Conservation (phyloP, 2,888 invertebrate species). For the Acronicta alni region DNA sequence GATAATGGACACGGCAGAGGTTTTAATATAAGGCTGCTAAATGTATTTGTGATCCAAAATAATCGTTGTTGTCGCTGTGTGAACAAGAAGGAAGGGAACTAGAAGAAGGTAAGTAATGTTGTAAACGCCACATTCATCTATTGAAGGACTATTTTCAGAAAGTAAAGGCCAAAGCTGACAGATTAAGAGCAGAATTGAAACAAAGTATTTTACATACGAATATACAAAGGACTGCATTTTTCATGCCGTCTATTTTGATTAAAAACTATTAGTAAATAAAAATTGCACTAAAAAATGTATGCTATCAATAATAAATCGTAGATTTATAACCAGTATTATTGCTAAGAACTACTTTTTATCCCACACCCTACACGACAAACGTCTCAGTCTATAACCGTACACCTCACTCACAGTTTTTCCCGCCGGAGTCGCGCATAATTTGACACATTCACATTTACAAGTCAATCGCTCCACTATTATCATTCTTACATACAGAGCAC, state of each 20-base stretch:
- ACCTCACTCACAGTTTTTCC: conserved; percentile 24
- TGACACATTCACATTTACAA: conserved; percentile 42
- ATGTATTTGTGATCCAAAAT: conserved; percentile 30
- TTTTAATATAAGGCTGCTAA: conserved; percentile 36
- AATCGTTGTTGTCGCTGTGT: conserved; percentile 4
- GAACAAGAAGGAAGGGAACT: not conserved
- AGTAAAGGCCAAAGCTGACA: too few species aligned
- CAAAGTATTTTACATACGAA: too few species aligned
- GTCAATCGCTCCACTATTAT: conserved; percentile 41
- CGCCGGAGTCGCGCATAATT: conserved; percentile 22
- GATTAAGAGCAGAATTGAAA: too few species aligned
- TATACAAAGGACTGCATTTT: too few species aligned
- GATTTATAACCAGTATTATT: not conserved
- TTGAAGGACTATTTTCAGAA: too few species aligned
- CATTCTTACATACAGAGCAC: conserved; percentile 20
- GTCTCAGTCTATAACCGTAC: not conserved
- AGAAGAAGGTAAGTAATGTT: too few species aligned
- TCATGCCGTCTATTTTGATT: too few species aligned
- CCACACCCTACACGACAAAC: not conserved
- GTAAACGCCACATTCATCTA: too few species aligned
- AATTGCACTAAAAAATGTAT: too few species aligned
- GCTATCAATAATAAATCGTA: not conserved
- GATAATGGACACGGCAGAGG: conserved; percentile 24
- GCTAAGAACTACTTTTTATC: conserved; percentile 1
- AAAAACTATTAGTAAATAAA: too few species aligned